Conservation (phyloP, 1,140 invertebrate species). For the Drosophila suzukii region DNA sequence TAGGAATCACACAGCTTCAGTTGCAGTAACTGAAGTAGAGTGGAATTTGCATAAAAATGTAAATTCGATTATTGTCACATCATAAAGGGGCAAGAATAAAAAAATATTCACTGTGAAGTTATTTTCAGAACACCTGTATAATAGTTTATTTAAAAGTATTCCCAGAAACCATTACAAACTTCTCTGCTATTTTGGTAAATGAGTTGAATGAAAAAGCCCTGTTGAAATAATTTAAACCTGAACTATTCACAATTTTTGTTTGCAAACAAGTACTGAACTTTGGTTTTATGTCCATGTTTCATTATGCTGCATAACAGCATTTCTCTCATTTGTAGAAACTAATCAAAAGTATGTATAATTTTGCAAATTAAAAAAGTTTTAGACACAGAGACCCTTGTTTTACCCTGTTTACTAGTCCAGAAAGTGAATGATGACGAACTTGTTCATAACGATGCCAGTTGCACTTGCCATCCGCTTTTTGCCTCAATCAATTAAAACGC, state of each 20-base stretch:
- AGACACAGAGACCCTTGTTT: background rate
- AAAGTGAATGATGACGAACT: conserved; percentile 28
- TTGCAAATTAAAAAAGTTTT: background rate
- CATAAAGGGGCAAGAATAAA: no score
- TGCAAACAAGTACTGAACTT: background rate
- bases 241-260: background rate
- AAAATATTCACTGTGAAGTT: no score
- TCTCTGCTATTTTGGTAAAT: background rate
- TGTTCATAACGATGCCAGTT: conserved; percentile 22
- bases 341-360: background rate
- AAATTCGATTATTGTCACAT: background rate
- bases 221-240: background rate
- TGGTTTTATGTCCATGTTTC: background rate
- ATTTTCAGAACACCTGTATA: no score
- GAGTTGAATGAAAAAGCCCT: background rate
- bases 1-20: conserved; percentile 15
- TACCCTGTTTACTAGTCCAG: conserved; percentile 3
- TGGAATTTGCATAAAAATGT: conserved; percentile 1
- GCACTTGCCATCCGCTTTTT: conserved; percentile 24
- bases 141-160: no score
- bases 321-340: background rate
- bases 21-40: conserved; percentile 9
- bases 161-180: background rate
- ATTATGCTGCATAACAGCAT: background rate
- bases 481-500: conserved; percentile 17